Evolutionary conservation across 2,113 vertebrate genomes (phyloP).

Genomic region (Malurus cyaneus): DNA sequence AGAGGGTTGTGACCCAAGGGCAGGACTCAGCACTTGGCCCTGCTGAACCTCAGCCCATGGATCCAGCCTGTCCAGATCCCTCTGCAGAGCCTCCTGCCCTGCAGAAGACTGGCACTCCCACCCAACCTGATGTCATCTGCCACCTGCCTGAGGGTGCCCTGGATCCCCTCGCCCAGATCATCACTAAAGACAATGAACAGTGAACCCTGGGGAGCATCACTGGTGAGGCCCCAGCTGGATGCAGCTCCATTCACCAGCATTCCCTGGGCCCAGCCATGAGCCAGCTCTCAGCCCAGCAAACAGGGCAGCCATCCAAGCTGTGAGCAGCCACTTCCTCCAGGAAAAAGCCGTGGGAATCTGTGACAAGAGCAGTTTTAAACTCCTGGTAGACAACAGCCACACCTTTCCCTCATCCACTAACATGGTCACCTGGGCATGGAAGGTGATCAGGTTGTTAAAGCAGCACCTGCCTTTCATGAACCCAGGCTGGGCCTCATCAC

Average conservation of each 20-base stretch:
- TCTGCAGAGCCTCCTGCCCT: not conserved
- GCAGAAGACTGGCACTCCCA: no score
- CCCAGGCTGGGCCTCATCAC: not conserved
- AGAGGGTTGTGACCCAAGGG: not conserved
- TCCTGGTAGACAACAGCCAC: not conserved
- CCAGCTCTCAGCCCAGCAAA: not conserved
- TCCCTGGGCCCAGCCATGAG: not conserved
- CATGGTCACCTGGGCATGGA: not conserved
- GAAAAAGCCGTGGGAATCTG: rapidly evolving
- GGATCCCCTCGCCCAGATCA: not conserved
- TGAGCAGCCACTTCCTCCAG: not conserved
- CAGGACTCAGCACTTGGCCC: not conserved
- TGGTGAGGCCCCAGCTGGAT: not conserved
- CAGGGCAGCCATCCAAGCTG: rapidly evolving
- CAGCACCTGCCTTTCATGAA: not conserved
- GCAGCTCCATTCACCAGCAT: rapidly evolving
- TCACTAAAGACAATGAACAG: rapidly evolving
- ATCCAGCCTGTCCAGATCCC: not conserved
- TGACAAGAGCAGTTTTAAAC: not conserved
- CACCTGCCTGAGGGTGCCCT: rapidly evolving
- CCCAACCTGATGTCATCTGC: no score
- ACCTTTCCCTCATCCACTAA: not conserved
- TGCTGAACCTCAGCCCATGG: not conserved
- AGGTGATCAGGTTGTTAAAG: not conserved
- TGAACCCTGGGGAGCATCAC: not conserved